Percentiles rank a stretch among this genome's conserved stretches.
These are phyloP conservation scores for Bombus impatiens DNA, from an alignment of 1,140 invertebrate genomes.

Conservation along the genomic window DNA sequence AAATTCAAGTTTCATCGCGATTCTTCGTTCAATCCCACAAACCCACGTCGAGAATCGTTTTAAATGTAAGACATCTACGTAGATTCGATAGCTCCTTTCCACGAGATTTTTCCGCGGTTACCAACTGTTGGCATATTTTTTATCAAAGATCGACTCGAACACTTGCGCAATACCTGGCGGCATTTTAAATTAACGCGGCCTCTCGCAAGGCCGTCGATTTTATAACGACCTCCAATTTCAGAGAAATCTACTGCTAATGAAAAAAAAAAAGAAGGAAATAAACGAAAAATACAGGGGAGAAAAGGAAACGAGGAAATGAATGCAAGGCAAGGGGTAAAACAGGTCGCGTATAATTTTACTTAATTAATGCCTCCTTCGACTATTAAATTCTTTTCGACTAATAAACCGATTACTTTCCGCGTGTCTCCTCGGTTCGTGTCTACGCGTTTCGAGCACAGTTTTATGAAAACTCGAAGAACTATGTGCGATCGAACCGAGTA, in stretches of 20 bases:
- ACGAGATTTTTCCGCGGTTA: conserved; percentile 20
- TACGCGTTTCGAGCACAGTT: background rate
- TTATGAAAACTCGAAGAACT: background rate
- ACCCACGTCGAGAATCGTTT: background rate
- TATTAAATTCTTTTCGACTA: background rate
- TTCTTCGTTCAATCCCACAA: too few species aligned
- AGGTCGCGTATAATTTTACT: background rate
- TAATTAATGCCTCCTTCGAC: conserved; percentile 35
- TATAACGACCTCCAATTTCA: conserved; percentile 35
- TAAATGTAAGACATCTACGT: background rate
- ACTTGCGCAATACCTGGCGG: conserved; percentile 13
- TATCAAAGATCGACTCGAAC: conserved; percentile 18
- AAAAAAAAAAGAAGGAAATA: background rate
- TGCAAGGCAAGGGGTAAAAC: background rate
- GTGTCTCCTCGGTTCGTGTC: background rate
- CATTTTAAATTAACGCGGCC: conserved; percentile 42
- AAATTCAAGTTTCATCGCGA: background rate
- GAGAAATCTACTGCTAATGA: conserved; percentile 24
- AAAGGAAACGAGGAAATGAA: background rate
- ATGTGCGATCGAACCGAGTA: background rate
- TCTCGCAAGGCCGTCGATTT: conserved; percentile 28
- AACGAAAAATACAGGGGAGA: too few species aligned
- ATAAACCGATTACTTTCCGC: background rate
- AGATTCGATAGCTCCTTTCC: background rate
- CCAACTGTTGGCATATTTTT: conserved; percentile 43